phyloP scores from a whole-genome alignment of 1,140 invertebrate species.

The honey bee (Apis mellifera) region Amel_HAv3.1 CM009936.2:6767501-6768000 shows the following conservation, averaged over 20 bases:
- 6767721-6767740: conserved; percentile 18
- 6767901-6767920: conserved; percentile 7
- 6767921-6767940: conserved; percentile 28
- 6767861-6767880: no score
- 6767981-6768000: neutral
- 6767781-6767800: conserved; percentile 34
- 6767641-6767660: conserved; percentile 50
- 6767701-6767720: conserved; percentile 55
- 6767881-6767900: neutral
- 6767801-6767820: conserved; percentile 45
- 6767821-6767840: conserved; percentile 54
- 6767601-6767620: conserved; percentile 60
- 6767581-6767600: neutral
- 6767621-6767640: conserved; percentile 49
- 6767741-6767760: conserved; percentile 32
- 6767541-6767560: no score
- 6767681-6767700: conserved; percentile 42
- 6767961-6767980: neutral
- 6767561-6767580: no score
- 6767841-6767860: neutral
- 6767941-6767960: neutral
- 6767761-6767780: neutral
- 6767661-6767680: conserved; percentile 36
- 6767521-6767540: conserved; percentile 17
- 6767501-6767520: conserved; percentile 1